Evolutionary conservation across 2,113 vertebrate species (phyloP).

Genomic region (Centrocercus urophasianus): DNA sequence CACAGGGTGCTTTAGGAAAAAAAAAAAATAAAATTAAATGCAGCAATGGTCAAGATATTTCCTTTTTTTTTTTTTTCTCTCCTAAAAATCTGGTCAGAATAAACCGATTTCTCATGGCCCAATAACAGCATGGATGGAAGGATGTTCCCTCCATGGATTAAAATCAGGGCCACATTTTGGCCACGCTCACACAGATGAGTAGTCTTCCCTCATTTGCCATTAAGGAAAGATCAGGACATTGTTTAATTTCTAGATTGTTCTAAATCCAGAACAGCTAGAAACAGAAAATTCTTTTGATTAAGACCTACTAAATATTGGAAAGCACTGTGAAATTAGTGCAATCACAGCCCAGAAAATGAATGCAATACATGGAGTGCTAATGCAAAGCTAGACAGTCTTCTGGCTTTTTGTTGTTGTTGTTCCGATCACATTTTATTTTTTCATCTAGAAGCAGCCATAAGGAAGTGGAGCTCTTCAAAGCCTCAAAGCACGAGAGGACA

Average conservation of each 20-base stretch:
- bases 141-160: not conserved
- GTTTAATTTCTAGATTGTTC: not conserved
- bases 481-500: not conserved
- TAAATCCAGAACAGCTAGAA: not conserved
- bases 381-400: too few species aligned
- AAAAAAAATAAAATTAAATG: not conserved
- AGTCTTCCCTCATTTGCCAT: fast-evolving
- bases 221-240: not conserved
- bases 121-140: not conserved
- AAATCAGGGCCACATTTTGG: not conserved
- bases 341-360: not conserved
- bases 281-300: not conserved
- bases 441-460: not conserved
- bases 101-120: not conserved
- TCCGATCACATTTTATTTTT: not conserved
- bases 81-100: not conserved
- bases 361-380: fast-evolving
- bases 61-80: not conserved
- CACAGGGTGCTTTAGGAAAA: not conserved
- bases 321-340: not conserved
- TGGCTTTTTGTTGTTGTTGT: fast-evolving
- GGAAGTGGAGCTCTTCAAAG: not conserved
- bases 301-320: not conserved
- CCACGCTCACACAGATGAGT: fast-evolving
- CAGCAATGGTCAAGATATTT: not conserved